Percentiles rank a stretch among this genome's conserved stretches.
Conservation (phyloP, 2,797 vertebrate genomes). For the Tamandua tetradactyla region DNA sequence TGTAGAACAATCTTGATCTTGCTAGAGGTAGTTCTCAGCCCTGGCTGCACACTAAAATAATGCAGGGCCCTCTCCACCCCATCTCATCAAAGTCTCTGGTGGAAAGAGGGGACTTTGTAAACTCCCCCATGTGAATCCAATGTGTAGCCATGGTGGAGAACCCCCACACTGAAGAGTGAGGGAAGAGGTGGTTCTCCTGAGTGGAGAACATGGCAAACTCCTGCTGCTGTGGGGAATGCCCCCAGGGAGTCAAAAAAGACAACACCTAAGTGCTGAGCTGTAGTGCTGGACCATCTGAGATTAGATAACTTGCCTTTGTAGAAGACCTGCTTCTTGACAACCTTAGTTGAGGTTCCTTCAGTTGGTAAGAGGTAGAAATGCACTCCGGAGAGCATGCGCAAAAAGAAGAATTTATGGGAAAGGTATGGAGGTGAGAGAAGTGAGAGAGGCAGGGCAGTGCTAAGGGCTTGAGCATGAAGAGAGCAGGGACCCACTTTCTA, state of each 20-base stretch:
- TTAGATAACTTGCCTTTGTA: neutral
- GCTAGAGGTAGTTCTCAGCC: neutral
- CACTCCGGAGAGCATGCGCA: neutral
- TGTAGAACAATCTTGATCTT: neutral
- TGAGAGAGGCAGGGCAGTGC: neutral
- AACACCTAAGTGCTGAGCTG: neutral
- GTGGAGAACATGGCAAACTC: neutral
- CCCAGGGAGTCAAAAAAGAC: neutral
- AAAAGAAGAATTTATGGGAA: constrained; percentile 7
- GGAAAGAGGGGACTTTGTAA: neutral
- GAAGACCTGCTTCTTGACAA: neutral
- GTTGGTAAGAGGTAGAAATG: neutral
- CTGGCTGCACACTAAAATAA: neutral
- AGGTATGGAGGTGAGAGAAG: neutral
- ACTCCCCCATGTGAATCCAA: neutral
- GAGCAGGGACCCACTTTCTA: neutral
- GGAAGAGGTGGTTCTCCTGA: neutral
- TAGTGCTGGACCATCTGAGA: neutral
- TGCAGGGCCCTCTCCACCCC: neutral
- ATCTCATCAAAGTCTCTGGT: neutral
- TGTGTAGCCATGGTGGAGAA: neutral
- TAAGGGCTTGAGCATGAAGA: neutral
- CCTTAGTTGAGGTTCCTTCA: neutral
- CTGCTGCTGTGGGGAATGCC: neutral
- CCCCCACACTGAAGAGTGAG: neutral